Evolutionary conservation across 2,797 vertebrate genomes (phyloP).

Genomic region (Acipenser oxyrinchus): DNA sequence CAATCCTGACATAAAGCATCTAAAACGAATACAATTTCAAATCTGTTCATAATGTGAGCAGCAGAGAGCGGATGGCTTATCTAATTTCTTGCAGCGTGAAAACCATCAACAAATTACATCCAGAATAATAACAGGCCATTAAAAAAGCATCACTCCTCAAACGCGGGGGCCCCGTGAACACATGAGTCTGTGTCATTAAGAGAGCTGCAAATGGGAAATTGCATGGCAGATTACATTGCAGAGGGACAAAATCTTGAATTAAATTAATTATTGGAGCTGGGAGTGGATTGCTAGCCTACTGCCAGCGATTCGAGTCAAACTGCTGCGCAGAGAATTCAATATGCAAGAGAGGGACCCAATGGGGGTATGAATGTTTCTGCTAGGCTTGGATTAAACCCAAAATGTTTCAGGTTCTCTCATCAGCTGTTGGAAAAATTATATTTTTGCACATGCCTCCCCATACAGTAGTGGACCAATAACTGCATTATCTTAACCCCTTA

Average conservation of each 20-base stretch:
- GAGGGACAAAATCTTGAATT: slow-evolving; percentile 2
- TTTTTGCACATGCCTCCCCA: no score
- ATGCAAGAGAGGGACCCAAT: not conserved
- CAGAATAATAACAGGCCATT: slow-evolving; percentile 9
- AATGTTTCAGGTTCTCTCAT: not conserved
- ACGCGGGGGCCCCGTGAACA: not conserved
- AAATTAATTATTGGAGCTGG: slow-evolving; percentile 6
- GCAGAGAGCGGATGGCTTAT: not conserved
- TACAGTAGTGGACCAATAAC: no score
- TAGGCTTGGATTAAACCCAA: not conserved
- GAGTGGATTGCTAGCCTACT: not conserved
- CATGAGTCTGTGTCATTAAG: not conserved
- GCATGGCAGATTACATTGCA: slow-evolving; percentile 2
- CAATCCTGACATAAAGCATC: not conserved
- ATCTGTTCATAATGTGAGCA: not conserved
- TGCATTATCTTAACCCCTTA: no score
- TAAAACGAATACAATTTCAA: slow-evolving; percentile 1
- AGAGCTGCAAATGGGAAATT: not conserved
- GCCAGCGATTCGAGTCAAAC: not conserved
- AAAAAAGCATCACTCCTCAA: slow-evolving; percentile 7
- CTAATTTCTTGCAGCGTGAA: slow-evolving; percentile 1
- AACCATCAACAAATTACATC: slow-evolving; percentile 5
- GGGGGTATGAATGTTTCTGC: not conserved
- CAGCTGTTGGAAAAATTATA: not conserved
- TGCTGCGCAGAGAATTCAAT: not conserved